These are phyloP conservation scores for Enhydra lutris DNA, from an alignment of 2,113 vertebrate species.

Conservation along the genomic window DNA sequence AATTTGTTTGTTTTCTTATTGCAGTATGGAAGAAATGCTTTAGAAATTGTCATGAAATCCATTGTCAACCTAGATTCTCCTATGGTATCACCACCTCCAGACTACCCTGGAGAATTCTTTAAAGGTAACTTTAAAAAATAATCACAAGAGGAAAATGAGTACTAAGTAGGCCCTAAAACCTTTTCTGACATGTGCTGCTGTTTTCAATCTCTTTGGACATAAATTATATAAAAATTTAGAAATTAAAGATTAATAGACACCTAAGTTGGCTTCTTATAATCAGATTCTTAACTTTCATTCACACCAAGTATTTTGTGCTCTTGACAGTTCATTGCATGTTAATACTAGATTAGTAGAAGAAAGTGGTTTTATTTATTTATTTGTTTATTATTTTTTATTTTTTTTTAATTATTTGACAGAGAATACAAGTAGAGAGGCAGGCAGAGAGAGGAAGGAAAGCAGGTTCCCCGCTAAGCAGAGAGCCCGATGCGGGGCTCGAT, in stretches of 20 bases:
- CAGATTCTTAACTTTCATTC: neutral
- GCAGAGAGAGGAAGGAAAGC: no score
- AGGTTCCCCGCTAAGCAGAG: no score
- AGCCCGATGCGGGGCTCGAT: no score
- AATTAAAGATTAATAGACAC: neutral
- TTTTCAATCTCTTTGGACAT: neutral
- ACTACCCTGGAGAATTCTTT: slow-evolving; percentile 97
- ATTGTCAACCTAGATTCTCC: slow-evolving; percentile 96
- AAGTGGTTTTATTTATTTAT: neutral
- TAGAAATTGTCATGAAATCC: slow-evolving; percentile 99
- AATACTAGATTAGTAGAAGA: neutral
- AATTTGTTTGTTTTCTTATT: slow-evolving; percentile 9
- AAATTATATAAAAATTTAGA: neutral
- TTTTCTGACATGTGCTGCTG: neutral
- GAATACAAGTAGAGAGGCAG: no score
- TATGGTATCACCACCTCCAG: slow-evolving; percentile 92
- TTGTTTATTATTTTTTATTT: no score
- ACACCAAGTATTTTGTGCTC: neutral
- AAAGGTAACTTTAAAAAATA: slow-evolving; percentile 86
- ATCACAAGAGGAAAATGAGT: neutral
- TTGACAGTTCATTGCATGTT: neutral
- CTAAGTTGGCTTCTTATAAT: neutral
- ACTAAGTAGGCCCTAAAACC: neutral
- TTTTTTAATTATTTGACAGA: no score
- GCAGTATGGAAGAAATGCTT: slow-evolving; percentile 97